Percentiles rank a stretch among this genome's conserved stretches.
Conservation (phyloP, 2,888 invertebrate genomes). For the Machimus atricapillus region DNA sequence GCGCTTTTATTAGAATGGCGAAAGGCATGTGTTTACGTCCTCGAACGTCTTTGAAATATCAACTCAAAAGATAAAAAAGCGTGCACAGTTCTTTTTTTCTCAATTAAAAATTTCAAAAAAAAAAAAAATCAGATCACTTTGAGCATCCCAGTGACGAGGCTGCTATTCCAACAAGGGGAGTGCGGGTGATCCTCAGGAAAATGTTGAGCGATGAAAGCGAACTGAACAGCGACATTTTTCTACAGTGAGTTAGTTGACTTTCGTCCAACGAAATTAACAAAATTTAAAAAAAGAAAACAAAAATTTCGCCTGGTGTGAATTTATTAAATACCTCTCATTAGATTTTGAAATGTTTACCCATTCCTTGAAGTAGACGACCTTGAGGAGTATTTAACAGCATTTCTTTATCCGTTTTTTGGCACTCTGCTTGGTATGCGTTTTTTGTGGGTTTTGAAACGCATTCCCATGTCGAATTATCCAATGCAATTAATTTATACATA, state of each 20-base stretch:
- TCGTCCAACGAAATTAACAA: background rate
- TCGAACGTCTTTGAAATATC: background rate
- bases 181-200: background rate
- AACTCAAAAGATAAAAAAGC: background rate
- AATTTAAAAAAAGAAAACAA: background rate
- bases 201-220: background rate
- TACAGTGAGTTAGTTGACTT: background rate
- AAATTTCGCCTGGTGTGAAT: background rate
- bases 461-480: background rate
- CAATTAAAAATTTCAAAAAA: background rate
- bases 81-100: background rate
- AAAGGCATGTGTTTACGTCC: conserved; percentile 10
- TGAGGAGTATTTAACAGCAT: background rate
- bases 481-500: background rate
- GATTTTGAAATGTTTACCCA: background rate
- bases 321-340: background rate
- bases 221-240: background rate
- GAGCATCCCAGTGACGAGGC: background rate
- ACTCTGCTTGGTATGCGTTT: background rate
- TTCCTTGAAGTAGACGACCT: background rate
- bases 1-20: background rate
- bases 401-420: background rate
- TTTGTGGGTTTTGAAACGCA: background rate
- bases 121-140: background rate
- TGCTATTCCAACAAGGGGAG: background rate